Evolutionary conservation across 2,113 vertebrate genomes (phyloP), one percentile per base, ranked within the genome.

Genomic region (Scopus umbretta): DNA sequence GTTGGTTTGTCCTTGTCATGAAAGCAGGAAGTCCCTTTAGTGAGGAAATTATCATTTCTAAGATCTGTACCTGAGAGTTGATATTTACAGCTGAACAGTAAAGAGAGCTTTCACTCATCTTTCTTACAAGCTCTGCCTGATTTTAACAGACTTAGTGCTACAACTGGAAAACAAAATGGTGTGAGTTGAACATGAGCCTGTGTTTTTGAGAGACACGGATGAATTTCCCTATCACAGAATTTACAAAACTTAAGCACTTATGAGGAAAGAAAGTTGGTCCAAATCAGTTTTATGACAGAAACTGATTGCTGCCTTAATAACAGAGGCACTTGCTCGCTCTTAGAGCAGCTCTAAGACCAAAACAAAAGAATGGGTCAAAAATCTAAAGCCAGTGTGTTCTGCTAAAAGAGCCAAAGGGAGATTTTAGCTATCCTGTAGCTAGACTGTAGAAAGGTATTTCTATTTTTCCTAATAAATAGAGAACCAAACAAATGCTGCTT

Each of bases 121-220:
- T 80, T 47, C 62, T 78, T 42, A 61, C 55, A 86, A 86, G 61
- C 50, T 75, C 38, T 66, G 34, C 20, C 59, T 36, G 14, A 73
- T 74, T 81, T 88, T 65, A 76, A 80, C 11, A 79, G 47, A 53
- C 25, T 65, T 74, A 5, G 5, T 45, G 34, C 42, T 74, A 29
- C 5, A 95, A 59, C 5, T 82, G 58, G 75, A 91, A 86, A 47
- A 3, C 43, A 59, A 43, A 65, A n/a, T 25, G 19, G 16, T 23
- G 30, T 36, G 45, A 81, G 40, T 18, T n/a, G 73, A 89, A 73
- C 26, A 9, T 12, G 23, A 70, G 34, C 34, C 47, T 7, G 2
- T 14, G 16, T 71, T 87, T 87, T 2, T 2, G 0, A 63, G 40
- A 75, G 23, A 38, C n/a, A 58, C 4, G 0, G 0, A 68, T n/a